Evolutionary conservation across 2,113 vertebrate genomes (phyloP).

Genomic region (Ameiurus melas): DNA sequence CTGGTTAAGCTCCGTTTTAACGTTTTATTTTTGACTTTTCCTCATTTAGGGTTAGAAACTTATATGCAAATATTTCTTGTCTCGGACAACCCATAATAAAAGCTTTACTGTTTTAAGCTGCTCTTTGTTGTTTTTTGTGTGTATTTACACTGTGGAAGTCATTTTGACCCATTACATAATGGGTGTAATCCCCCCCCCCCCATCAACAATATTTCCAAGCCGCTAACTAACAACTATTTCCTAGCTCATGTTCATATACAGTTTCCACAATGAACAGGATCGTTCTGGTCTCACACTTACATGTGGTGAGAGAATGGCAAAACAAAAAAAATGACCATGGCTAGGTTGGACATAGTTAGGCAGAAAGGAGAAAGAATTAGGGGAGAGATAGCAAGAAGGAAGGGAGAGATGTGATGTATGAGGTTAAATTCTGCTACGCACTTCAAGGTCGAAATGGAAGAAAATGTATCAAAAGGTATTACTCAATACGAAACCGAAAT

Average conservation of each 20-base stretch:
- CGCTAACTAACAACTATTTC: not conserved
- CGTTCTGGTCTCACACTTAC: constrained; percentile 60
- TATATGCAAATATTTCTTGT: no score
- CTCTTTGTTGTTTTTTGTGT: no score
- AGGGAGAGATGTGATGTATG: not conserved
- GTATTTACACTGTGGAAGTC: no score
- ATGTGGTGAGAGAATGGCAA: constrained; percentile 71
- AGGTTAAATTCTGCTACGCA: constrained; percentile 8
- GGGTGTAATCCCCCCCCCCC: no score
- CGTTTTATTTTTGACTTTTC: no score
- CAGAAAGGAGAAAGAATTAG: constrained; percentile 34
- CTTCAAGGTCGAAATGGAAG: not conserved
- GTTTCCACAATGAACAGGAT: not conserved
- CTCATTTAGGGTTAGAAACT: no score
- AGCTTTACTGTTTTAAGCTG: no score
- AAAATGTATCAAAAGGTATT: not conserved
- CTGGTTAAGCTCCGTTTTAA: no score
- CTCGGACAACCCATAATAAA: no score
- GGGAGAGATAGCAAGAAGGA: constrained; percentile 19
- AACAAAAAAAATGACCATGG: constrained; percentile 70
- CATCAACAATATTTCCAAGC: no score
- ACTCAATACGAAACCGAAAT: not conserved
- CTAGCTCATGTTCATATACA: not conserved
- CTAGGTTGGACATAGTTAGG: constrained; percentile 47
- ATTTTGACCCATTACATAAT: no score